phyloP scores from a whole-genome alignment of 2,888 invertebrate genomes.

The Phoenoteleia sp. region DNA sequence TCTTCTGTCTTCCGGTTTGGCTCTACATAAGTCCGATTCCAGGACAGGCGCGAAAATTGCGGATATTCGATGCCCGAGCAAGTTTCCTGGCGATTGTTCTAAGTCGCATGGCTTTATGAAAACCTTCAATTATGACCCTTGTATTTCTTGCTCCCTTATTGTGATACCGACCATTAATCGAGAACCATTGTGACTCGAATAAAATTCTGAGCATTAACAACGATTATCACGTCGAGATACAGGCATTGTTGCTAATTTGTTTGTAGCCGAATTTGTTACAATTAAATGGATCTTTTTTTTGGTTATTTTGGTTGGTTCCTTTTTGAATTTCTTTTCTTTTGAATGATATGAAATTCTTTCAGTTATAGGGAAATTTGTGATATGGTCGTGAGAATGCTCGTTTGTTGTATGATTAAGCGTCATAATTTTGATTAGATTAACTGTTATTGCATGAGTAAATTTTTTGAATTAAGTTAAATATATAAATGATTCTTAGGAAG shows the following conservation, averaged over 20 bases:
- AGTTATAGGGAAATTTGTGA: too few species aligned
- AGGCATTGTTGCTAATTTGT: constrained; percentile 11
- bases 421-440: too few species aligned
- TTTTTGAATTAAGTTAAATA: too few species aligned
- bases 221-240: constrained; percentile 45
- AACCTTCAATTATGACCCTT: constrained; percentile 54
- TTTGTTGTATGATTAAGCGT: too few species aligned
- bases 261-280: not conserved
- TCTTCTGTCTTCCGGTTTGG: not conserved
- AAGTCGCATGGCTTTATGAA: constrained; percentile 51
- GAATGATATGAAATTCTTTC: too few species aligned
- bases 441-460: too few species aligned
- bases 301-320: too few species aligned
- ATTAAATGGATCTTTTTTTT: too few species aligned
- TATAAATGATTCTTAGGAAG: too few species aligned
- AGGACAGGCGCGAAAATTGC: constrained; percentile 61
- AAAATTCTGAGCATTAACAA: constrained; percentile 44
- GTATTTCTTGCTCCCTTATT: constrained; percentile 56
- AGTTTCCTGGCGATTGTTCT: constrained; percentile 71
- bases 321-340: too few species aligned
- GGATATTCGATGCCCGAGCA: constrained; percentile 58
- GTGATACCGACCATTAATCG: constrained; percentile 46
- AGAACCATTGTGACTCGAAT: constrained; percentile 30
- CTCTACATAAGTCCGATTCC: constrained; percentile 32
- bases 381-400: too few species aligned